Base-by-base conservation (phyloP, 92 coral and sea anemone genomes). In the Epizoanthus rinbou region DNA sequence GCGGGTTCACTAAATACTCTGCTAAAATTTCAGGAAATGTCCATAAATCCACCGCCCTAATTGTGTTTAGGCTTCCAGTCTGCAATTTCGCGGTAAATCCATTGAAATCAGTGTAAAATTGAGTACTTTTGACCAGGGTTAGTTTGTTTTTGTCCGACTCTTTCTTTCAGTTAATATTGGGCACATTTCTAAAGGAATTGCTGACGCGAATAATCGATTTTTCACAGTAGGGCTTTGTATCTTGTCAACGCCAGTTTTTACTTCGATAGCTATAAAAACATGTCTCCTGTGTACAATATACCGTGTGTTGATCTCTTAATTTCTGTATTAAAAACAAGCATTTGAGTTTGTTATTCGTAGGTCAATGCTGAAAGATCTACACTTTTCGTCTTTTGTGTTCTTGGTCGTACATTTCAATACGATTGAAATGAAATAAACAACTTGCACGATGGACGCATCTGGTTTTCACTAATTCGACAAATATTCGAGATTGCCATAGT, bases 21-120 rank as follows among this genome's bases (percentile, higher is more conserved):
- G 25, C 50, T 78, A 78, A 78, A 78, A 78, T 78, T 78, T 78
- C 82, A 78, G 82, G 82, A 78, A 78, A 78, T 78, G 58, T 78
- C 28, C 76, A 15, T 62, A 21, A 60, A 69, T 78, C 22, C 82
- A 78, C 82, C 82, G 82, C 82, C 82, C 82, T 19, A 62, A 59
- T 58, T 43, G 71, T 33, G 24, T 59, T 75, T 35, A 21, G 23
- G 59, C 28, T 22, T 60, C 60, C 57, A 21, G 6, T 62, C 21
- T 60, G 69, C 15, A 62, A 39, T 78, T 62, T 62, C 54, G 37
- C 59, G 16, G 21, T 41, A 37, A 22, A 78, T 57, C 57, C 47
- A 22, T n/a, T 6, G 31, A 10, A 53, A 56, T 23, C 22, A 18
- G 56, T 52, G 80, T 21, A 25, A 52, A 74, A 24, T 53, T 31